These are phyloP conservation scores for Hippoglossus hippoglossus DNA, from an alignment of 2,797 vertebrate genomes.

Conservation along the genomic window DNA sequence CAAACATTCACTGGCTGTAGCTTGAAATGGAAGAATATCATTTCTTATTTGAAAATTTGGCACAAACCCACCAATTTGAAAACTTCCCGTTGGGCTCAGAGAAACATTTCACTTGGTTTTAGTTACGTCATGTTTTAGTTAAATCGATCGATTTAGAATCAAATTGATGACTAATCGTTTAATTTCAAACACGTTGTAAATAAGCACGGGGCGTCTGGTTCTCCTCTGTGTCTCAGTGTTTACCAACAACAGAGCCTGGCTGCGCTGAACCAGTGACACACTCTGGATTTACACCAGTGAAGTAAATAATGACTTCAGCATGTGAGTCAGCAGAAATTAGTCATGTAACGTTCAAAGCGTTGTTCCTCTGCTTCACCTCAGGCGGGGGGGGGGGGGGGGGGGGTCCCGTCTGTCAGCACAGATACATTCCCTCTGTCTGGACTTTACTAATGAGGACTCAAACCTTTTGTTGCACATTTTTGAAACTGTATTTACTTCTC, in stretches of 20 bases:
- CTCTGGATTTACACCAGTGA: slow-evolving; percentile 60
- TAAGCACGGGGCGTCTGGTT: slow-evolving; percentile 37
- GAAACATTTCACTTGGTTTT: no score
- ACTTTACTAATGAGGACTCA: slow-evolving; percentile 11
- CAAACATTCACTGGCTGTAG: no score
- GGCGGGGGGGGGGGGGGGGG: slow-evolving; percentile 24
- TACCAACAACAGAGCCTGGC: slow-evolving; percentile 52
- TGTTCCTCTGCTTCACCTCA: slow-evolving; percentile 31
- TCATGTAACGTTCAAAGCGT: slow-evolving; percentile 45
- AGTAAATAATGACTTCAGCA: slow-evolving; percentile 69
- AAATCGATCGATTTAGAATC: not conserved
- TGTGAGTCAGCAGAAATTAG: slow-evolving; percentile 74
- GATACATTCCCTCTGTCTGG: slow-evolving; percentile 14
- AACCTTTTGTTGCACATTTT: slow-evolving; percentile 33
- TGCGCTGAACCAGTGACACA: slow-evolving; percentile 50
- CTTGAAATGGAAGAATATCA: no score
- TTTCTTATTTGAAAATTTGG: no score
- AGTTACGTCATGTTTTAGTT: no score
- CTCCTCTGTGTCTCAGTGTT: slow-evolving; percentile 23
- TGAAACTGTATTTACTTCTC: slow-evolving; percentile 13
- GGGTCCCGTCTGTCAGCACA: slow-evolving; percentile 44
- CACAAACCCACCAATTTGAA: no score
- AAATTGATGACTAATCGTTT: not conserved
- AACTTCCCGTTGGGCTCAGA: no score
- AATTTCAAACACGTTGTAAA: slow-evolving; percentile 31